phyloP scores from a whole-genome alignment of 2,888 invertebrate genomes.

The Pterostichus madidus region DNA sequence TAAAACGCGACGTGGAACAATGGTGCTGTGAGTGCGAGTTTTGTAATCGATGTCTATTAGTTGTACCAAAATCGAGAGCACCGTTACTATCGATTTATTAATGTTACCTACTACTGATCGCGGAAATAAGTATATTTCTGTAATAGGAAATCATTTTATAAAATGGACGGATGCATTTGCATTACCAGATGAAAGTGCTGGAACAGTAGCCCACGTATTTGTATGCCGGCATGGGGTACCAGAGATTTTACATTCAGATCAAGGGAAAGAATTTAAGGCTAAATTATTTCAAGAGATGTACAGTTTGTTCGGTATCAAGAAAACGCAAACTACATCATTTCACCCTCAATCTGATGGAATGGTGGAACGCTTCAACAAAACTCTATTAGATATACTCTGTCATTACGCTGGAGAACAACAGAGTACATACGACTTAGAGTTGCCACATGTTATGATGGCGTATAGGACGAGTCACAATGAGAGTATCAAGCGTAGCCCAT shows the following conservation, averaged over 20 bases:
- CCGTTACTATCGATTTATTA: slow-evolving; percentile 1
- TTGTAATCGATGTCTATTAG: background rate
- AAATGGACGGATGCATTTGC: slow-evolving; percentile 69
- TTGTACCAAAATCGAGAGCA: background rate
- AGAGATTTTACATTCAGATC: slow-evolving; percentile 67
- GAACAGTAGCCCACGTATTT: slow-evolving; percentile 69
- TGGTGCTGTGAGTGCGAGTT: slow-evolving; percentile 23
- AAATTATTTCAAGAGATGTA: slow-evolving; percentile 67
- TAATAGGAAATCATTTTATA: slow-evolving; percentile 62
- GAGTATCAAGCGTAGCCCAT: too few species aligned
- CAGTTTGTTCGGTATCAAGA: slow-evolving; percentile 65
- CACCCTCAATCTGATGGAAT: slow-evolving; percentile 69
- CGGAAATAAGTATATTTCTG: slow-evolving; percentile 44
- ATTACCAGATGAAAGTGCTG: slow-evolving; percentile 67
- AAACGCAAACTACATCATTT: slow-evolving; percentile 69
- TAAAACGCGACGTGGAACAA: background rate
- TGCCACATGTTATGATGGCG: too few species aligned
- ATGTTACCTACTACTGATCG: background rate
- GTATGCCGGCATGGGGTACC: slow-evolving; percentile 67
- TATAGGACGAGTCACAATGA: too few species aligned
- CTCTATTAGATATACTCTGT: too few species aligned
- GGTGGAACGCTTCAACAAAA: too few species aligned
- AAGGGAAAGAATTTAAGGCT: slow-evolving; percentile 70
- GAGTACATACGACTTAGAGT: too few species aligned
- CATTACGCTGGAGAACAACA: too few species aligned